These are phyloP conservation scores for Tetragonula clypearis DNA, from an alignment of 1,140 invertebrate species.

Conservation along the genomic window DNA sequence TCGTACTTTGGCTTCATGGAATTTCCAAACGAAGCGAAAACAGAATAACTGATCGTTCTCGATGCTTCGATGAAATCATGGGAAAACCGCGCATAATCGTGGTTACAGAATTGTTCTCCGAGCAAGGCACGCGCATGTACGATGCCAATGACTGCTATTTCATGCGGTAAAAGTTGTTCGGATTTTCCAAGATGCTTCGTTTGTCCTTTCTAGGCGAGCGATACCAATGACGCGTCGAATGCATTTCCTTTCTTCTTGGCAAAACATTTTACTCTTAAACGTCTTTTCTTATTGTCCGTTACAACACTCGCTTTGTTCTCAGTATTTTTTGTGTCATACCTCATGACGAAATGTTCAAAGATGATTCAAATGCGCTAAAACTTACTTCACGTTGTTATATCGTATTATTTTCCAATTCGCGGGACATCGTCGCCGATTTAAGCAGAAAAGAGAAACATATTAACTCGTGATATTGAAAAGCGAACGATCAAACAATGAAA, in stretches of 20 bases:
- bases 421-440: background rate
- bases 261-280: background rate
- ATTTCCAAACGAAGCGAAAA: conserved; percentile 12
- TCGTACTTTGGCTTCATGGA: background rate
- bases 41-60: background rate
- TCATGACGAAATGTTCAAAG: background rate
- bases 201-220: conserved; percentile 9
- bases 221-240: background rate
- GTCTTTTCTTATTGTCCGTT: background rate
- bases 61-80: conserved; percentile 53
- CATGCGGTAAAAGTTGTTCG: conserved; percentile 51
- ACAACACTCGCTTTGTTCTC: background rate
- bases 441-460: background rate
- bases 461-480: background rate
- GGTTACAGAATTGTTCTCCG: conserved; percentile 31
- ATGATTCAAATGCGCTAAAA: background rate
- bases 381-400: background rate
- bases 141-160: conserved; percentile 51
- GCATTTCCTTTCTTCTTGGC: conserved; percentile 6
- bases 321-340: background rate
- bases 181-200: conserved; percentile 47
- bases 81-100: conserved; percentile 53
- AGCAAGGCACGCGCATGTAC: background rate
- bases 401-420: background rate
- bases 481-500: background rate